Percentiles rank a stretch among this genome's conserved stretches.
phyloP scores from a whole-genome alignment of 2,888 invertebrate genomes.

The Zygothrica quintamaculata region DNA sequence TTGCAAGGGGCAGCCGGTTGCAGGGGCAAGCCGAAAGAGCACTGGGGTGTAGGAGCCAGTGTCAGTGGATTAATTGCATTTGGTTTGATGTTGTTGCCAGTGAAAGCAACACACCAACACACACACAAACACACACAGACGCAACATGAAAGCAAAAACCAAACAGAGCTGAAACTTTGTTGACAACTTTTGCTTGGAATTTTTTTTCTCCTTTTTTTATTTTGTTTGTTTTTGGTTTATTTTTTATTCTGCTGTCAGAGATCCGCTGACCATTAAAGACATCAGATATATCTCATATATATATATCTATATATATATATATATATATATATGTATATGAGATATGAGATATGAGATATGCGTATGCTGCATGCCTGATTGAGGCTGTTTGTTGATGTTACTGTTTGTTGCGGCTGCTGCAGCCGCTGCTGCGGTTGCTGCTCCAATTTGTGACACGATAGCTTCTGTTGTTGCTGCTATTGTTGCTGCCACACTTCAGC shows the following conservation, averaged over 20 bases:
- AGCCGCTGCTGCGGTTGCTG: conserved; percentile 23
- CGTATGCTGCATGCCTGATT: conserved; percentile 59
- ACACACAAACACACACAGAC: neutral
- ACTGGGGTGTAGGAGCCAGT: neutral
- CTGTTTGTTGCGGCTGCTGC: neutral
- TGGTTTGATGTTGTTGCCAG: conserved; percentile 20
- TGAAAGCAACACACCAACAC: conserved; percentile 27
- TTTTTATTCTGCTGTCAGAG: conserved; percentile 15
- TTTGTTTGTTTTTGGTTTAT: neutral
- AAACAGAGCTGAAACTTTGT: conserved; percentile 51
- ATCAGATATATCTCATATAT: neutral
- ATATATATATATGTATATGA: too few relatives aligned
- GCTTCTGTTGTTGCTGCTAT: conserved; percentile 27
- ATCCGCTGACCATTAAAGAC: conserved; percentile 40
- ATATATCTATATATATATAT: too few relatives aligned
- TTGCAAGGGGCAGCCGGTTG: too few relatives aligned
- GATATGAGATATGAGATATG: conserved; percentile 48
- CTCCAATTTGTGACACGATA: conserved; percentile 51
- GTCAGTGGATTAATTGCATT: conserved; percentile 45
- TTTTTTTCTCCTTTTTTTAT: neutral
- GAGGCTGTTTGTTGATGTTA: conserved; percentile 16
- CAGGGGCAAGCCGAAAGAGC: neutral
- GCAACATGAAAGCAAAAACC: conserved; percentile 10
- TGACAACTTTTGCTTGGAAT: conserved; percentile 41
- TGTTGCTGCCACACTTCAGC: conserved; percentile 65